These are phyloP conservation scores for Melipona beecheii DNA, from an alignment of 2,888 invertebrate genomes.

Conservation along the genomic window DNA sequence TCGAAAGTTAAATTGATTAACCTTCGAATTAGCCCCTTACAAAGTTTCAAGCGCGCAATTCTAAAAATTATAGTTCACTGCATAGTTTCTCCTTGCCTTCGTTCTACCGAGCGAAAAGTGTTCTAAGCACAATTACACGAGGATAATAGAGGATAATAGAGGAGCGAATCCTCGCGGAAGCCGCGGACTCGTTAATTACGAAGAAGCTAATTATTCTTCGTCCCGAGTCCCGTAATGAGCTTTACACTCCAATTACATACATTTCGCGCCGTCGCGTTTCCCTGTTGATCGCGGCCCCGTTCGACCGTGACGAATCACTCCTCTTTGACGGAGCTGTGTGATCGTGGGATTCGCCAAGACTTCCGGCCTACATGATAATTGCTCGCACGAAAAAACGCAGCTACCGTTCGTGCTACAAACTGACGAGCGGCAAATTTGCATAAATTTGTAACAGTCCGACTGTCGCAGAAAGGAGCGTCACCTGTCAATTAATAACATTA, in stretches of 20 bases:
- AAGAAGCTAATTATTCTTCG: slow-evolving; percentile 54
- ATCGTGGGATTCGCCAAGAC: not conserved
- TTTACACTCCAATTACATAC: slow-evolving; percentile 48
- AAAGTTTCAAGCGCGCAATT: no score
- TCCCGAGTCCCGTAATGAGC: slow-evolving; percentile 33
- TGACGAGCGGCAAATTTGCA: not conserved
- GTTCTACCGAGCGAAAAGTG: no score
- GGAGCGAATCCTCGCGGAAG: slow-evolving; percentile 15
- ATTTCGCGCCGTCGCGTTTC: slow-evolving; percentile 11
- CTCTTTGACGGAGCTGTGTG: slow-evolving; percentile 21
- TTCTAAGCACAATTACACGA: not conserved
- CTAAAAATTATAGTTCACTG: not conserved
- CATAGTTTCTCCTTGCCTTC: not conserved
- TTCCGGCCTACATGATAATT: not conserved
- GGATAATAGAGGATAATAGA: not conserved
- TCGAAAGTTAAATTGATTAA: no score
- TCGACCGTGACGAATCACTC: slow-evolving; percentile 31
- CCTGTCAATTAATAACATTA: not conserved
- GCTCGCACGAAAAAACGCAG: not conserved
- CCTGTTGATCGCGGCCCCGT: slow-evolving; percentile 24
- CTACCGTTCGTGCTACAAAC: not conserved
- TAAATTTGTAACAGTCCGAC: not conserved
- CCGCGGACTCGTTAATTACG: slow-evolving; percentile 44
- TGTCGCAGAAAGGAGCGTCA: not conserved
- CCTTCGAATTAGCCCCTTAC: no score